Evolutionary conservation across 2,113 vertebrate species (phyloP).

Genomic region (Formicarius rufipectus): DNA sequence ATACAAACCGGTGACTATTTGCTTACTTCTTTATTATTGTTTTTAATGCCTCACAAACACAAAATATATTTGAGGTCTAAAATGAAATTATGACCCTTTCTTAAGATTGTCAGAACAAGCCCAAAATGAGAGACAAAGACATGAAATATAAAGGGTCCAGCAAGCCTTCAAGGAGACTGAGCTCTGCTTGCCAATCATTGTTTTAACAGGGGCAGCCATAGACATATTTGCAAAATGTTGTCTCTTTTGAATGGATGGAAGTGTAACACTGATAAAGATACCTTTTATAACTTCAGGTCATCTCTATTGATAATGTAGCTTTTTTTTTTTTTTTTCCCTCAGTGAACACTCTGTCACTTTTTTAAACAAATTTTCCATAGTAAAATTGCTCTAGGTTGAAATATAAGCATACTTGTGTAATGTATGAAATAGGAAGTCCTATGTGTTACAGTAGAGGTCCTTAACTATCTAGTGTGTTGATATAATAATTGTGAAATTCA

Average conservation of each 20-base stretch:
- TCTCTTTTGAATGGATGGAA: background rate
- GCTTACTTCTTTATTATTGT: background rate
- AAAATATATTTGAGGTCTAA: background rate
- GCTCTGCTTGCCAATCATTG: background rate
- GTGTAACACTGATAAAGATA: background rate
- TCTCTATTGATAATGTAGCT: constrained; percentile 1
- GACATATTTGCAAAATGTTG: background rate
- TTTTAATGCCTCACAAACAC: background rate
- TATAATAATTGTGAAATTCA: background rate
- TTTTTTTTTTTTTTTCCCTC: background rate
- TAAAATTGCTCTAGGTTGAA: constrained; percentile 1
- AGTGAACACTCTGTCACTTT: background rate
- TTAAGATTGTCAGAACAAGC: background rate
- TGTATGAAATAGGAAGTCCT: background rate
- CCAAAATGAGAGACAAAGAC: background rate
- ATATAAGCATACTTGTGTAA: background rate
- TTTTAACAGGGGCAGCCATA: background rate
- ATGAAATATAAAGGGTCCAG: background rate
- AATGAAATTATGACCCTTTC: background rate
- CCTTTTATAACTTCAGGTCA: background rate
- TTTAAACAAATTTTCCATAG: constrained; percentile 15
- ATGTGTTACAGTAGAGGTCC: background rate
- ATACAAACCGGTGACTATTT: background rate
- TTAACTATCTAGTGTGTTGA: background rate
- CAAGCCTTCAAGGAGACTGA: background rate